Percentiles rank a stretch among this genome's conserved stretches.
Evolutionary conservation across 2,888 invertebrate genomes (phyloP).

Genomic region (Epirrhoe tristata): DNA sequence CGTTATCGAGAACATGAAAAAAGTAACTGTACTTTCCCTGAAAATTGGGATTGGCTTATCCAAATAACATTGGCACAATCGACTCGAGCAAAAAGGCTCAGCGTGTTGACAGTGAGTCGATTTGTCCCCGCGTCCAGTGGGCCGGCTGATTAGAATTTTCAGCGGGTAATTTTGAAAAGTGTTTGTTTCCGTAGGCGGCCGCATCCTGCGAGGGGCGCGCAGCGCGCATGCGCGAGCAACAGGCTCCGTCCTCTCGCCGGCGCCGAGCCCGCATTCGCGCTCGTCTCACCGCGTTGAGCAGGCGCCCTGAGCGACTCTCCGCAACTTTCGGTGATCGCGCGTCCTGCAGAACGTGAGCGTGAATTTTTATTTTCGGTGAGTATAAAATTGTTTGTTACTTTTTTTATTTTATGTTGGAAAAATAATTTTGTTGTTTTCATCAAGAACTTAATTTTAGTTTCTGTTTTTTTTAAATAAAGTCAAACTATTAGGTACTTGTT

Average conservation of each 20-base stretch:
- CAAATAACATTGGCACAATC: conserved; percentile 2
- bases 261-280: conserved; percentile 9
- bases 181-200: neutral
- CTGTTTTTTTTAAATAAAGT: neutral
- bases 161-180: conserved; percentile 16
- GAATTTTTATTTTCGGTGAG: neutral
- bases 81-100: neutral
- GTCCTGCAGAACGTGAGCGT: neutral
- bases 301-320: conserved; percentile 2
- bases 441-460: neutral
- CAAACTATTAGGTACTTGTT: too few relatives aligned
- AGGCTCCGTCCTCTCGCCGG: conserved; percentile 5
- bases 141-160: neutral
- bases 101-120: conserved; percentile 4
- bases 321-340: conserved; percentile 14
- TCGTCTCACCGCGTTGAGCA: neutral
- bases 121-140: neutral
- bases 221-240: conserved; percentile 27
- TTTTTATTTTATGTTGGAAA: neutral
- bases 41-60: neutral
- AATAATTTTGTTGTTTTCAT: neutral
- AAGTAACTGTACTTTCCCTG: neutral
- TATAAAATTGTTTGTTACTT: conserved; percentile 1
- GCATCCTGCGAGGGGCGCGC: neutral
- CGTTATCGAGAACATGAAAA: neutral